A percentile compares a stretch with the other conserved stretches of the same genome.
Evolutionary conservation across 2,888 invertebrate genomes (phyloP).

Genomic region (Polymixis flavicincta): DNA sequence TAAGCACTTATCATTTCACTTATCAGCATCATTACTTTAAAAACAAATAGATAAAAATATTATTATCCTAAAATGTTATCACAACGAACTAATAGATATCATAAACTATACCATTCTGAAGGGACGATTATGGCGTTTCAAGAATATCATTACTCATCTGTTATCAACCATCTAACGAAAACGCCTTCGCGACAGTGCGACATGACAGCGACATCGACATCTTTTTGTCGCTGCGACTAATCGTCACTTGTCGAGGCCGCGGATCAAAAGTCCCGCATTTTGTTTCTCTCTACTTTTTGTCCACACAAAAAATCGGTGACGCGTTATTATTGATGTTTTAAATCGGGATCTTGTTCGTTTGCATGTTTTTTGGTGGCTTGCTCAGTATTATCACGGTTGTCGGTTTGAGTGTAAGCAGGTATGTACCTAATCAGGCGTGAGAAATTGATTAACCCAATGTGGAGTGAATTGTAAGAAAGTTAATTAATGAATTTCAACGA

Average conservation of each 20-base stretch:
- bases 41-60: slow-evolving; percentile 59
- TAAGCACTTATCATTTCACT: slow-evolving; percentile 26
- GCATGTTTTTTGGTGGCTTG: slow-evolving; percentile 60
- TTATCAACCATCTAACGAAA: slow-evolving; percentile 82
- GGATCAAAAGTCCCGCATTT: slow-evolving; percentile 77
- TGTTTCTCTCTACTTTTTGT: slow-evolving; percentile 65
- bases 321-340: slow-evolving; percentile 76
- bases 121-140: slow-evolving; percentile 71
- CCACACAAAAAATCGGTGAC: slow-evolving; percentile 68
- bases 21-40: slow-evolving; percentile 51
- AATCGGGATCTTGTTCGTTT: slow-evolving; percentile 68
- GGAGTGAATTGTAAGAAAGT: slow-evolving; percentile 15
- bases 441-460: slow-evolving; percentile 27
- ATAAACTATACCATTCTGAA: slow-evolving; percentile 56
- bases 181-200: slow-evolving; percentile 75
- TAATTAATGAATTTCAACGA: not conserved
- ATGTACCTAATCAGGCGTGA: slow-evolving; percentile 37
- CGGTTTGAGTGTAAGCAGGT: slow-evolving; percentile 33
- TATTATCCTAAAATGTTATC: slow-evolving; percentile 55
- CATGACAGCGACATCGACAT: slow-evolving; percentile 84
- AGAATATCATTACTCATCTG: slow-evolving; percentile 81
- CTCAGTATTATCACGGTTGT: slow-evolving; percentile 57
- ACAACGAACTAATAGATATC: slow-evolving; percentile 48
- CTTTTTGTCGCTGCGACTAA: slow-evolving; percentile 82
- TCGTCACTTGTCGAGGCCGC: slow-evolving; percentile 81